Evolutionary conservation across 2,888 invertebrate species (phyloP).

Genomic region (Adela reaumurella): DNA sequence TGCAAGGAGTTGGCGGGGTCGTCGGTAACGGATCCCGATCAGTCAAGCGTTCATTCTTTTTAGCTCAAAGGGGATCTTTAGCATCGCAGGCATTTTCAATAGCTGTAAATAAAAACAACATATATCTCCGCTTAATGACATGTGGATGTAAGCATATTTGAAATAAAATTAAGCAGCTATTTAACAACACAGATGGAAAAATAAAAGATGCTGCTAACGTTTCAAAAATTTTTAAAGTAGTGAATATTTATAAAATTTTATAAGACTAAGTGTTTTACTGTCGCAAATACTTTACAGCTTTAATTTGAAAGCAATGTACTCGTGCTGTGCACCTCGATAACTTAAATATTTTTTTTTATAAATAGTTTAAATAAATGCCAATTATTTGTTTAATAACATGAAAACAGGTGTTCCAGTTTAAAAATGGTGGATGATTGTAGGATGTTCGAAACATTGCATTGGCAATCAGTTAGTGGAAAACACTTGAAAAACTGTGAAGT

Average conservation of each 20-base stretch:
- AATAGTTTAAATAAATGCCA: too few species aligned
- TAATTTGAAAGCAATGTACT: neutral
- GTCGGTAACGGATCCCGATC: conserved; percentile 56
- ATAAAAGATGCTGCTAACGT: too few species aligned
- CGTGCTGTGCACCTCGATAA: neutral
- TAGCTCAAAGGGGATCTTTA: conserved; percentile 56
- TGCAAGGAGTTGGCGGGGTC: conserved; percentile 34
- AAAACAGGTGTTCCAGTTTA: too few species aligned
- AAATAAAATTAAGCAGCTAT: conserved; percentile 16
- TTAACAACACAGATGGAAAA: neutral
- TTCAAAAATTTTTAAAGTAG: too few species aligned
- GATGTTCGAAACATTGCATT: too few species aligned
- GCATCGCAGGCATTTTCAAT: conserved; percentile 48
- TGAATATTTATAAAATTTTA: too few species aligned
- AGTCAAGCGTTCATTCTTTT: conserved; percentile 55
- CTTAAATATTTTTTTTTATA: too few species aligned
- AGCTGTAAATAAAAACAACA: conserved; percentile 59
- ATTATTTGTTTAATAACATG: too few species aligned
- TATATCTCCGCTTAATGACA: conserved; percentile 55
- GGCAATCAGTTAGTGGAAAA: neutral
- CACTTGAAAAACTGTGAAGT: neutral
- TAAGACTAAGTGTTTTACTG: too few species aligned
- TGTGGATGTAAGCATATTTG: conserved; percentile 35
- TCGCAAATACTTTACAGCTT: neutral
- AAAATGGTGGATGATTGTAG: too few species aligned